Base-by-base conservation (phyloP, 2,797 vertebrate species). In the Dallia pectoralis region DNA sequence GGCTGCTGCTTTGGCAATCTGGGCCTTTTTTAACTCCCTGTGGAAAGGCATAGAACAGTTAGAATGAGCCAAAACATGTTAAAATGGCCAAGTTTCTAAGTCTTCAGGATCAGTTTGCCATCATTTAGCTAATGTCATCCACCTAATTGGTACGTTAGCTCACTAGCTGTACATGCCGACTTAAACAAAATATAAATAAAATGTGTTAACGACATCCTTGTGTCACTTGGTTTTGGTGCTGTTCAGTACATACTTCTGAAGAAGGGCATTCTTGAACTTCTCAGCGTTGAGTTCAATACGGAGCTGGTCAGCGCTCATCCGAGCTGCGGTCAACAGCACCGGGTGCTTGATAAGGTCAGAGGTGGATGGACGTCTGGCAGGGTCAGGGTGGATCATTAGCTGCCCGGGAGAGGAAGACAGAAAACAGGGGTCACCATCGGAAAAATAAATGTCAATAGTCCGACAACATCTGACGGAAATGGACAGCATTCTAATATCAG, bases 1-100 rank as follows among this genome's bases (percentile, higher is more conserved):
- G 0, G 97, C 96, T 18, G 93, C 97, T 0, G 95, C 96, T 88
- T 97, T 94, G 1, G 97, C 97, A 91, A 95, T 85, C 91, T 99
- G 97, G 16, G 97, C 97, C 89, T 99, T 98, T 90, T 99, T 98
- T 77, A 99, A 93, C 88, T 99, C 97, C 86, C 97, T 99, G 86
- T 36, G 75, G 22, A 69, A 69, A 16, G 71, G 9, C 44, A 16
- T 74, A 32, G 33, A 14, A 69, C 18, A 9, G 22, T 68, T 32
- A 68, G 19, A 27, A 4, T 16, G 25, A 36, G 8, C 33, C 19
- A 44, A 44, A 44, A 44, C 40, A 44, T n/a, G n/a, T n/a, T n/a
- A n/a, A n/a, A n/a, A n/a, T n/a, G n/a, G n/a, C n/a, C n/a, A n/a
- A n/a, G n/a, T 18, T 49, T 49, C 48, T 19, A 49, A 14, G 4